Evolutionary conservation across 2,797 vertebrate species (phyloP).

Genomic region (Crotalus adamanteus): DNA sequence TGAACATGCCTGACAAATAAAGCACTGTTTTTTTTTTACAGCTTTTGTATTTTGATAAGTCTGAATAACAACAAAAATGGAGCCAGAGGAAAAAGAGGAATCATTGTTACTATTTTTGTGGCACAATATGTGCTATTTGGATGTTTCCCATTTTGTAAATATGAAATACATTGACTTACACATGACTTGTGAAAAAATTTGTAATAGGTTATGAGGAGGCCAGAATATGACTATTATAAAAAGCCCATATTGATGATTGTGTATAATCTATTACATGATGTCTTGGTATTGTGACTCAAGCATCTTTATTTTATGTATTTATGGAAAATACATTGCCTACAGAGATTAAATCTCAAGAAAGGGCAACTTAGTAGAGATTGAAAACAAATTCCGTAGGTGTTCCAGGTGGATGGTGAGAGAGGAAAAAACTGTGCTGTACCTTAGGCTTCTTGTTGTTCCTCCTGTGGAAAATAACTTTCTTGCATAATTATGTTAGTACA

Average conservation of each 20-base stretch:
- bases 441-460: not conserved
- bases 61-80: slow-evolving; percentile 11
- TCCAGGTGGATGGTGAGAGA: not conserved
- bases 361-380: not conserved
- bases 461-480: not conserved
- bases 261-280: not conserved
- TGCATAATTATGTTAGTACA: not conserved
- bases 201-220: not conserved
- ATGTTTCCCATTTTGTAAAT: slow-evolving; percentile 4
- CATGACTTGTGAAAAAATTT: not conserved
- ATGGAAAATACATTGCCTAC: not conserved
- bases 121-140: not conserved
- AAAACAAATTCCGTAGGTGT: not conserved
- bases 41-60: slow-evolving; percentile 16
- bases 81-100: slow-evolving; percentile 24
- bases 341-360: not conserved
- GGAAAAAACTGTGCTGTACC: not conserved
- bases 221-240: not conserved
- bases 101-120: not conserved
- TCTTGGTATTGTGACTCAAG: not conserved
- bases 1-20: slow-evolving; percentile 41
- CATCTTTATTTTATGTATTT: not conserved
- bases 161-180: not conserved
- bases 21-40: slow-evolving; percentile 31
- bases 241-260: not conserved